Evolutionary conservation across 2,888 invertebrate genomes (phyloP).

Genomic region (Esperia sulphurella): DNA sequence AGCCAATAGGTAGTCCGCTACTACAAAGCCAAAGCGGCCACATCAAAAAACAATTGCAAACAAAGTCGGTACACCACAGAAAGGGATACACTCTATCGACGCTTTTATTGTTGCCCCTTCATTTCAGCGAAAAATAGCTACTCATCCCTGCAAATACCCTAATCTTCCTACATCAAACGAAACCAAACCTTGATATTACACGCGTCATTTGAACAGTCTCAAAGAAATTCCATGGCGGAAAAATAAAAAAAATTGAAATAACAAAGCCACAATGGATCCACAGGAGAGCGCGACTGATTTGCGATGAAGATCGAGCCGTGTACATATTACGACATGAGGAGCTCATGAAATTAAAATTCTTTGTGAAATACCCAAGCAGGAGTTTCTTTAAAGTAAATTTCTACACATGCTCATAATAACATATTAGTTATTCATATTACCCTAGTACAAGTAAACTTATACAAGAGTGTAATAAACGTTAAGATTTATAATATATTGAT

Average conservation of each 20-base stretch:
- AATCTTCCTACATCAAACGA: constrained; percentile 74
- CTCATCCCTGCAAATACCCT: constrained; percentile 60
- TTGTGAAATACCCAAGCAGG: constrained; percentile 12
- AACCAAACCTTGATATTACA: constrained; percentile 71
- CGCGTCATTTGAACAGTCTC: constrained; percentile 75
- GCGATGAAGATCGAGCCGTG: constrained; percentile 26
- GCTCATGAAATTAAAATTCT: constrained; percentile 64
- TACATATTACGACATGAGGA: constrained; percentile 23
- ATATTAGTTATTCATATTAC: too few relatives aligned
- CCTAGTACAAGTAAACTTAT: too few relatives aligned
- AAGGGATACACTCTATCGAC: constrained; percentile 52
- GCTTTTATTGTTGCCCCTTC: constrained; percentile 50
- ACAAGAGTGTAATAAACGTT: too few relatives aligned
- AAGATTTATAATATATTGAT: neutral
- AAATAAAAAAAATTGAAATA: constrained; percentile 71
- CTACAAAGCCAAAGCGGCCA: constrained; percentile 30
- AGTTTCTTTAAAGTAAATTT: neutral
- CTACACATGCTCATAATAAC: neutral
- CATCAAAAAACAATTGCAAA: constrained; percentile 48
- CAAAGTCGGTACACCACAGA: constrained; percentile 45
- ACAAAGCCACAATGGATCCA: constrained; percentile 58
- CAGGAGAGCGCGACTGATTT: constrained; percentile 43
- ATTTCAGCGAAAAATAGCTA: constrained; percentile 66
- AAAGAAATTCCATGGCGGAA: constrained; percentile 67
- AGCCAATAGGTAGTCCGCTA: neutral